Conservation (phyloP, 2,113 vertebrate genomes). For the Tenrec ecaudatus region DNA sequence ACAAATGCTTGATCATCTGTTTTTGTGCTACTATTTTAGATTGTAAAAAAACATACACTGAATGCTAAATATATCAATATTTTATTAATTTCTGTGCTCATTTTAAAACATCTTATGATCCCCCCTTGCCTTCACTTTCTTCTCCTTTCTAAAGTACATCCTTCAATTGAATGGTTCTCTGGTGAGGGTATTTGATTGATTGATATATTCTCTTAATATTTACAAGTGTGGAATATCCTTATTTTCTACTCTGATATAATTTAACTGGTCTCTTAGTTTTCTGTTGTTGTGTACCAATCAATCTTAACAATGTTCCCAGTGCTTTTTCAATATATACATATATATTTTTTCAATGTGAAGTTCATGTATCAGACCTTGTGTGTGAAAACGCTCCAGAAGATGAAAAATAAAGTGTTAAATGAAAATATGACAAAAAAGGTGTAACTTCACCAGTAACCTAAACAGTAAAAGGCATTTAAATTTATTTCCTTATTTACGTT, state of each 20-base stretch:
- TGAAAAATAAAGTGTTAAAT: neutral
- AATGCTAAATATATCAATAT: neutral
- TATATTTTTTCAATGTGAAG: neutral
- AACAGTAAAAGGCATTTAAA: neutral
- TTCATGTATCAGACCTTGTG: neutral
- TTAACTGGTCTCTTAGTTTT: neutral
- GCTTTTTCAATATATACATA: neutral
- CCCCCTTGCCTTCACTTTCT: neutral
- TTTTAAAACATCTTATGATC: neutral
- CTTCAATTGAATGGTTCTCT: neutral
- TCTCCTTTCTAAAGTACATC: neutral
- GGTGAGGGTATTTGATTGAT: neutral
- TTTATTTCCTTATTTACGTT: neutral
- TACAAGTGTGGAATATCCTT: neutral
- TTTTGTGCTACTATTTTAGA: neutral
- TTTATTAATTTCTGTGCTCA: neutral
- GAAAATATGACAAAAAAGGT: constrained; percentile 30
- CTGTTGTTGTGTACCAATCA: neutral
- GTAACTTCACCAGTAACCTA: neutral
- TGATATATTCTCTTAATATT: neutral
- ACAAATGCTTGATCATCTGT: neutral
- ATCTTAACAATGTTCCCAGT: neutral
- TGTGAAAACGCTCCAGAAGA: constrained; percentile 12
- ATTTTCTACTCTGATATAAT: neutral
- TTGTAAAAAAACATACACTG: neutral